Percentiles rank a stretch among this genome's conserved stretches.
These are phyloP conservation scores for Trachelus stipa DNA, from an alignment of 2,888 invertebrate species.

Conservation along the genomic window DNA sequence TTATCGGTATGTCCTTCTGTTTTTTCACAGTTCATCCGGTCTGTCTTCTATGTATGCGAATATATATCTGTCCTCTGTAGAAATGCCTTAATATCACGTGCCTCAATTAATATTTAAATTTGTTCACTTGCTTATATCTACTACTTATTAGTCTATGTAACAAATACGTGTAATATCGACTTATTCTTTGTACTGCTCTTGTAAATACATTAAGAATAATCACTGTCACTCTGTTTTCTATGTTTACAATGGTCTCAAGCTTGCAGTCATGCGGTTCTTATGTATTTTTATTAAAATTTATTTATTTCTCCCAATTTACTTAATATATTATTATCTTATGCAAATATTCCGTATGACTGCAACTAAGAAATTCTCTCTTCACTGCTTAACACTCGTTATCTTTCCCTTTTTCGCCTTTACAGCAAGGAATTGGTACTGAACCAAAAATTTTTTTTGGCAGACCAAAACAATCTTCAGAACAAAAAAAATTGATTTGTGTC, in stretches of 20 bases:
- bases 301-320: no score
- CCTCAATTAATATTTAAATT: constrained; percentile 59
- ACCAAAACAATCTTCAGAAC: no score
- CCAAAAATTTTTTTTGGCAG: no score
- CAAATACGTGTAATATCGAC: constrained; percentile 55
- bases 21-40: no score
- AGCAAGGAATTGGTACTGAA: no score
- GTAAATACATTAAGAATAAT: constrained; percentile 60
- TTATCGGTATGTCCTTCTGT: no score
- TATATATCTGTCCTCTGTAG: constrained; percentile 53
- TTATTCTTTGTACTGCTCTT: constrained; percentile 62
- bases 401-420: no score
- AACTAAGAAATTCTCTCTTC: no score
- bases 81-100: constrained; percentile 62
- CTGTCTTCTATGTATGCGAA: constrained; percentile 28
- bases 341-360: no score
- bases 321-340: no score
- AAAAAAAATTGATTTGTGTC: no score
- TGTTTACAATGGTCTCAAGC: neutral
- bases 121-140: constrained; percentile 57
- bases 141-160: constrained; percentile 54
- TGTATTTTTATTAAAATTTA: no score
- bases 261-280: neutral
- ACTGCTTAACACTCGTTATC: neutral
- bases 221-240: constrained; percentile 44